These are phyloP conservation scores for Atherinosoma microstoma DNA, from an alignment of 2,797 vertebrate genomes.

Conservation along the genomic window DNA sequence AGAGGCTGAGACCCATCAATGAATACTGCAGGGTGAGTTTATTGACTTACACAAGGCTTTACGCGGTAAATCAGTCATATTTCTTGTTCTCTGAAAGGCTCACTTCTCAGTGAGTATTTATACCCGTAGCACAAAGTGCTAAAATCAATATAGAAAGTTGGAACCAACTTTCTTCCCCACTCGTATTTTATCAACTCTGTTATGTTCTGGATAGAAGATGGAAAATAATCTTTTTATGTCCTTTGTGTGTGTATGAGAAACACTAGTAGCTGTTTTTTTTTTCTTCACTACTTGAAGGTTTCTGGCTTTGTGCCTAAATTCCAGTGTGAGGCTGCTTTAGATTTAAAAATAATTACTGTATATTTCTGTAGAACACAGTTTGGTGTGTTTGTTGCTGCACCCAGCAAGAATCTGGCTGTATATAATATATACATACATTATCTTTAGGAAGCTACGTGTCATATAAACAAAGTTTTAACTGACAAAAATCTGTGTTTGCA, in stretches of 20 bases:
- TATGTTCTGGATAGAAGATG: conserved; percentile 14
- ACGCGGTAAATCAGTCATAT: neutral
- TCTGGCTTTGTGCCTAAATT: neutral
- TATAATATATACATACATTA: neutral
- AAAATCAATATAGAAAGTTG: neutral
- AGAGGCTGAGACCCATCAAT: conserved; percentile 94
- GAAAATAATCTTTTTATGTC: conserved; percentile 18
- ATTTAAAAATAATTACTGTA: neutral
- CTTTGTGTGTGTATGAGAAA: conserved; percentile 4
- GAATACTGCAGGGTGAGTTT: conserved; percentile 96
- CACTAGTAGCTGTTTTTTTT: neutral
- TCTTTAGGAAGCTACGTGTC: neutral
- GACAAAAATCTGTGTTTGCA: neutral
- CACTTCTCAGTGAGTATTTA: neutral
- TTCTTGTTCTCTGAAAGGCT: neutral
- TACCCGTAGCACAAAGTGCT: neutral
- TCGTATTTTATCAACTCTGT: neutral
- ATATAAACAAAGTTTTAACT: neutral
- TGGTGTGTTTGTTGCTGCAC: neutral
- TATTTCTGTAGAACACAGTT: neutral
- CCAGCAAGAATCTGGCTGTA: neutral
- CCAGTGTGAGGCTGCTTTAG: neutral
- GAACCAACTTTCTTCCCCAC: neutral
- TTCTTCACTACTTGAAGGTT: neutral
- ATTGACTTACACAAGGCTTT: no score